Base-by-base conservation (phyloP, 2,113 vertebrate species). In the Chlamydotis undulata region DNA sequence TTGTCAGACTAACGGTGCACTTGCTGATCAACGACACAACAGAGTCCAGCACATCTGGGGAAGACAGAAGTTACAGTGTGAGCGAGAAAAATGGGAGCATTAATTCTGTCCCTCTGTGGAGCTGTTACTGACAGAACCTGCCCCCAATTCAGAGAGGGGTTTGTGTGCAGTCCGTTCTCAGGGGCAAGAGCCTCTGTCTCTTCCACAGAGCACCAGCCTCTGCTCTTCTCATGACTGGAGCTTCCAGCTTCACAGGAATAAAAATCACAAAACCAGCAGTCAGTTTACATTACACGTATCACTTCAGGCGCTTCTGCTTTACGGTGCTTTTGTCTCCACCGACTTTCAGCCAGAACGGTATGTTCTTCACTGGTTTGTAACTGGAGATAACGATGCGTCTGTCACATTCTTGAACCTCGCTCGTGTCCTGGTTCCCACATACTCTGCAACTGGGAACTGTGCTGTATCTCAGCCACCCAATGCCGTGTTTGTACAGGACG, bases 21-120 rank as follows among this genome's bases (percentile, higher is more conserved):
- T 89, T 9, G 3, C 91, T 84, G 83, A 83, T 85, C 65, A 65
- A 68, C 3, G 9, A 61, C 89, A 81, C 55, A 52, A 71, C 56
- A 64, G 83, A 89, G 53, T 11, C 43, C 76, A 69, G 73, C 68
- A 69, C 91, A 86, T 91, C 87, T 96, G 89, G 73, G 75, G 31
- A 79, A 57, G 70, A 90, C 90, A 93, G 63, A 88, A 59, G 75
- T 82, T 84, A 49, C 94, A 95, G 75, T 91, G 87, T 94, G 29
- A 85, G 67, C 0, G 0, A 90, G 88, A 71, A 93, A 93, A 95
- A 95, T 50, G 67, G 78, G 75, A 76, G 39, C 78, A 80, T 93
- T 95, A 94, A 95, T 90, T 45, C 74, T 73, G 78, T 56, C 39
- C 2, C 21, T 47, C 64, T 33, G 56, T 29, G 75, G 90, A 60